Conservation (phyloP, 2,888 invertebrate species). For the Hyppa rectilinea region DNA sequence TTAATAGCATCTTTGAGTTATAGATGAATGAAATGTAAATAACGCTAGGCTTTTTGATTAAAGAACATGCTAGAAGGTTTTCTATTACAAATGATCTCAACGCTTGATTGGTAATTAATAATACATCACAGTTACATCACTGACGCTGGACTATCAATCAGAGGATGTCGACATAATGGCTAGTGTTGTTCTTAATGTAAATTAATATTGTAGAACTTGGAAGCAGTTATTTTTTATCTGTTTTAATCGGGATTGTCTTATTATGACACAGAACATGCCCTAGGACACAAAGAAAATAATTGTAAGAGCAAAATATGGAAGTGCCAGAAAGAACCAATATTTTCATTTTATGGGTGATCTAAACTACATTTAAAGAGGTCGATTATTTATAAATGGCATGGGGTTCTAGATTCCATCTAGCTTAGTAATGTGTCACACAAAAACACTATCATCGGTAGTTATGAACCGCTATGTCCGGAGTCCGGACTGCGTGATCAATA, state of each 20-base stretch:
- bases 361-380: neutral
- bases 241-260: constrained; percentile 11
- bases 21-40: constrained; percentile 12
- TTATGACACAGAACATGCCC: constrained; percentile 7
- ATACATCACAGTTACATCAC: constrained; percentile 37
- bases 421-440: constrained; percentile 2
- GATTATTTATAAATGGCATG: neutral
- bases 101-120: constrained; percentile 48
- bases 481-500: constrained; percentile 6
- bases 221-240: neutral
- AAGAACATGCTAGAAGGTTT: constrained; percentile 17
- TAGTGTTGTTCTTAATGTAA: constrained; percentile 9
- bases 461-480: constrained; percentile 1
- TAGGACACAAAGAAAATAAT: constrained; percentile 2
- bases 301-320: neutral
- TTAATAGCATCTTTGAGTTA: neutral
- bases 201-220: constrained; percentile 8
- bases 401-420: neutral
- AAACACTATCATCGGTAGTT: neutral
- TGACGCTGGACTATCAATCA: constrained; percentile 31
- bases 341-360: neutral
- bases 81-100: constrained; percentile 43
- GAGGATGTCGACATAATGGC: constrained; percentile 13
- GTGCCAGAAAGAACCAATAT: neutral
- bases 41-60: constrained; percentile 1